Base-by-base conservation (phyloP, 2,888 invertebrate species). In the Panzeria rudis region DNA sequence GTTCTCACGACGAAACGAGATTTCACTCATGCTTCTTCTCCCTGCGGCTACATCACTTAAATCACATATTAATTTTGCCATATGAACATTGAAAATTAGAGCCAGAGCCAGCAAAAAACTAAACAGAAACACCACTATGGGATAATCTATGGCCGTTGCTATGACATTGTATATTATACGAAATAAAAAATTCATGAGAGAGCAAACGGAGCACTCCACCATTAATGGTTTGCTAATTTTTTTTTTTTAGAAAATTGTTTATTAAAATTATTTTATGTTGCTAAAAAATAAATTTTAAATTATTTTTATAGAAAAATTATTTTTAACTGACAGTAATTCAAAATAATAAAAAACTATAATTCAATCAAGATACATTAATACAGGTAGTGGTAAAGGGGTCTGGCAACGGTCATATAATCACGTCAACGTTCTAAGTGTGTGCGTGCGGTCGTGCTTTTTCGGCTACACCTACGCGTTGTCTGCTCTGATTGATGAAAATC, bases 91-190 rank as follows among this genome's bases (percentile, higher is more conserved):
- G 3, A 86, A 86, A 15, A 90, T 87, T 20, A 87, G 81, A 23
- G 86, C 56, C 20, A 89, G 15, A 3, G 88, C 89, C n/a, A 88
- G 73, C 23, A 89, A 13, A 69, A 91, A 64, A 56, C 91, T 89
- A 9, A 89, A 20, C 5, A 87, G 44, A 3, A 90, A 87, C 47
- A 89, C 78, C n/a, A 89, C 71, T 41, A 89, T 29, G 0, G 90
- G 90, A 86, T 91, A 88, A 50, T 91, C 88, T 72, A 89, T 87
- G n/a, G 88, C 87, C 23, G 88, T 88, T 2, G 54, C 59, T 17
- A 89, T 35, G 20, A 89, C 20, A 80, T 89, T 73, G 41, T 87
- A 87, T 6, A 90, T 5, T 5, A 86, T 83, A 32, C 86, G 82
- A 71, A 86, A 86, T 54, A 85, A 35, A 61, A 84, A 86, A 41